phyloP scores from a whole-genome alignment of 2,888 invertebrate species.

The Epirrita christyi region DNA sequence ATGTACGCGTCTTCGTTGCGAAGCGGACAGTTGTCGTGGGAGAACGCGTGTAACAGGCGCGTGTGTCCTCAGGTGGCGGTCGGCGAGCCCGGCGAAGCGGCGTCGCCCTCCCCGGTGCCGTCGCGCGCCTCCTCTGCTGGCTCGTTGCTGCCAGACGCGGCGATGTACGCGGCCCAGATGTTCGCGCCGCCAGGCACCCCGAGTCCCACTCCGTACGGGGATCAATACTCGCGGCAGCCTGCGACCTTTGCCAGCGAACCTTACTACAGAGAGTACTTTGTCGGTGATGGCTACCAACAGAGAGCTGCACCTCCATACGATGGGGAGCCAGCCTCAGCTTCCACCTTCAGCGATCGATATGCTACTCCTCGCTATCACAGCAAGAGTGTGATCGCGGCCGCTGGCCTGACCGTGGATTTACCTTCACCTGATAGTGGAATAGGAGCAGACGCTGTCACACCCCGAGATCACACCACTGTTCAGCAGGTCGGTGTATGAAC shows the following conservation, averaged over 20 bases:
- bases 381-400: slow-evolving; percentile 89
- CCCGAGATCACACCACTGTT: slow-evolving; percentile 94
- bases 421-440: slow-evolving; percentile 98
- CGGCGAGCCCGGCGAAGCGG: slow-evolving; percentile 86
- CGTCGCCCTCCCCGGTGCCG: slow-evolving; percentile 86
- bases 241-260: slow-evolving; percentile 88
- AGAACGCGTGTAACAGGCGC: slow-evolving; percentile 87
- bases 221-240: slow-evolving; percentile 79
- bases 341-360: slow-evolving; percentile 88
- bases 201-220: slow-evolving; percentile 86
- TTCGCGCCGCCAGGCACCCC: slow-evolving; percentile 88
- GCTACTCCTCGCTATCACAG: slow-evolving; percentile 89
- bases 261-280: slow-evolving; percentile 93
- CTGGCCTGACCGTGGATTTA: slow-evolving; percentile 95
- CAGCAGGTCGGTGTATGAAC: slow-evolving; percentile 90
- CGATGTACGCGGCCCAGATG: slow-evolving; percentile 89
- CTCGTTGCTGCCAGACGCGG: slow-evolving; percentile 86
- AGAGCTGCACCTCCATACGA: slow-evolving; percentile 85
- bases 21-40: slow-evolving; percentile 85
- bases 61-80: slow-evolving; percentile 85
- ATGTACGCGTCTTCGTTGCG: slow-evolving; percentile 86
- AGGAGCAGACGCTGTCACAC: slow-evolving; percentile 96
- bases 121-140: slow-evolving; percentile 85
- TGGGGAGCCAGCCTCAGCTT: slow-evolving; percentile 84
- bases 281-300: slow-evolving; percentile 86